Base-by-base conservation (phyloP, 1,140 invertebrate species). In the Eulimnadia texana region DNA sequence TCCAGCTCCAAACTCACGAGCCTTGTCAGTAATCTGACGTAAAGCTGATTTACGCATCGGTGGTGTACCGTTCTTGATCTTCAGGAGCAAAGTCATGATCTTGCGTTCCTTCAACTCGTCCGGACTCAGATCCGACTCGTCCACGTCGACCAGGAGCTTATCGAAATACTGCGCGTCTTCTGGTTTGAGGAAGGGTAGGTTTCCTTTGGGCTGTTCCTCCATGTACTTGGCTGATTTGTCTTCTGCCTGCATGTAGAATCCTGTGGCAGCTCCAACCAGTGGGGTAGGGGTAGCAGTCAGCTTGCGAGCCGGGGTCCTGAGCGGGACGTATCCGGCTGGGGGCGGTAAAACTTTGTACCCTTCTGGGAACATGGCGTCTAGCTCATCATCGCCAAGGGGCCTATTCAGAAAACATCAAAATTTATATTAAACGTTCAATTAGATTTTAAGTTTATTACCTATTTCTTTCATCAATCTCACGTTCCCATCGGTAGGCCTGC, bases 91-190 rank as follows among this genome's bases (percentile, higher is more conserved):
- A 70, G 96, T 97, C 97, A 99, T 99, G 24, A 99, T 99, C 75
- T 98, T 98, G 16, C 96, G 76, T 73, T 99, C 97, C 72, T 98
- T 98, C 63, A 94, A 86, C 70, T 99, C 95, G 70, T 99, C 96
- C 1, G 94, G 93, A 61, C 86, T 90, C 16, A 99, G 77, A 0
- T 84, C 78, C 69, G 98, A 93, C 76, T 99, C 96, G 73, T 99
- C 96, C 9, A 99, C 94, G 72, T 99, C 96, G 33, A 96, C 82
- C 76, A 99, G 75, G 27, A 99, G 76, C 77, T 99, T 99, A 73
- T 99, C 96, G 75, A 99, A 99, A 77, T 99, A 99, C 74, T 99
- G 97, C 24, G 97, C 93, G 78, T 99, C 97, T 76, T 99, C 97
- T 0, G 96, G 96, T 73, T 99, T 99, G 81, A 99, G 88, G 71